Evolutionary conservation across 2,797 vertebrate species (phyloP), one percentile per base, ranked within the genome.

Genomic region (Danio albolineatus): DNA sequence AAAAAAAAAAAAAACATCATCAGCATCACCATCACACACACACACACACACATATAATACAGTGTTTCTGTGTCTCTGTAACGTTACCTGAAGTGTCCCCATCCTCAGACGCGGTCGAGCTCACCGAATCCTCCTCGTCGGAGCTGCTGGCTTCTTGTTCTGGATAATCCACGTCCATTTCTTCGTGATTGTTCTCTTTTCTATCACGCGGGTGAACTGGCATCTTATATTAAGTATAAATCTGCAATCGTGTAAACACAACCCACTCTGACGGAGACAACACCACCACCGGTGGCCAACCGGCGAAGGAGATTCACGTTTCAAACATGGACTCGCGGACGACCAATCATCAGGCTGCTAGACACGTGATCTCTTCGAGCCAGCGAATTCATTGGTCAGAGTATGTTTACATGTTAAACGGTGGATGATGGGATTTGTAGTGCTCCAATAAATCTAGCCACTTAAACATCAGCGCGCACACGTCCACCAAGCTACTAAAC

Each of bases 91-190:
- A 98, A 89, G 95, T 98, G 88, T 98, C 97, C 76, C 97, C 97
- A 90, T 98, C 97, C 86, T 98, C 97, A 0, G 96, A 97, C 38
- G 96, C 95, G 0, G 96, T 97, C 6, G 96, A 96, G 86, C 94
- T 96, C 89, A 98, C 97, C 0, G 96, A 96, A 84, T 98, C 97
- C 83, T 98, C 97, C 69, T 98, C 97, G 53, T 98, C 97, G 3
- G 96, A 95, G 89, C 92, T 97, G 89, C 95, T 95, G 36, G 94
- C 96, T 43, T 98, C 97, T 8, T 98, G 97, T 74, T 98, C 96
- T 0, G 95, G 95, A 71, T 96, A 97, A 82, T 98, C 97, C 87
- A 97, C 95, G 83, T 98, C 97, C 97, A 98, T 98, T 83, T 98
- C 97, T 88, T 97, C 97, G 61, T 96, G 95, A 77, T 95, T 94